Evolutionary conservation across 2,113 vertebrate genomes (phyloP), one percentile per base, ranked within the genome.

Genomic region (Motacilla alba): DNA sequence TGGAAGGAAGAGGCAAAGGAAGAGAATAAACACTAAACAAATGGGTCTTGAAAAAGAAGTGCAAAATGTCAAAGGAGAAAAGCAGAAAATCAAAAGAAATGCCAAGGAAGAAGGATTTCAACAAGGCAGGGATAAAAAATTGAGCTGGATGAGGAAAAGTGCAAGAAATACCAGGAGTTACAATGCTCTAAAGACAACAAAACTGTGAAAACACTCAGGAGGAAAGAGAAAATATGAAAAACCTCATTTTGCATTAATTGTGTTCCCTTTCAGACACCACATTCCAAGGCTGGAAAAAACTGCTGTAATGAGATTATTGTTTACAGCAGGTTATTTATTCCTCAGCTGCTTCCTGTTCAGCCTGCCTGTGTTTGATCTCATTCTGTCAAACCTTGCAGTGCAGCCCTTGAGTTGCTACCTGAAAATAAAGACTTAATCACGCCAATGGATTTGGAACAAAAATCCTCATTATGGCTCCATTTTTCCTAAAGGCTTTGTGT

Each of bases 401-500:
- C 73, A 96, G 58, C 75, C 9, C 7, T 50, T 11, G 83, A 97
- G 92, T 79, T 49, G 58, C 53, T 84, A 93, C 90, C 94, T 89
- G 94, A 68, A 86, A 92, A 93, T 58, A 92, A 97, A 95, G 92
- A 37, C 53, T 81, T 89, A 53, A 90, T 87, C 88, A 43, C 3
- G 3, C 79, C 94, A 58, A 88, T 63, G 44, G 56, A 39, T 95
- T 94, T 90, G 93, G 88, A 89, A 90, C 91, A 88, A 87, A 96
- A 96, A 64, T 90, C 95, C 94, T 94, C 97, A 87, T 95, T 96
- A 68, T 13, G 60, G 64, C 60, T 35, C 60, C 86, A 19, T 91
- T 96, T 96, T 72, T 97, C 96, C 96, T 88, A 53, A 80, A 93
- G 95, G 82, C 58, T 94, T 77, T 22, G 37, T 64, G 95, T 72